These are phyloP conservation scores for Coregonus ussuriensis DNA, from an alignment of 2,797 vertebrate genomes.

Conservation along the genomic window DNA sequence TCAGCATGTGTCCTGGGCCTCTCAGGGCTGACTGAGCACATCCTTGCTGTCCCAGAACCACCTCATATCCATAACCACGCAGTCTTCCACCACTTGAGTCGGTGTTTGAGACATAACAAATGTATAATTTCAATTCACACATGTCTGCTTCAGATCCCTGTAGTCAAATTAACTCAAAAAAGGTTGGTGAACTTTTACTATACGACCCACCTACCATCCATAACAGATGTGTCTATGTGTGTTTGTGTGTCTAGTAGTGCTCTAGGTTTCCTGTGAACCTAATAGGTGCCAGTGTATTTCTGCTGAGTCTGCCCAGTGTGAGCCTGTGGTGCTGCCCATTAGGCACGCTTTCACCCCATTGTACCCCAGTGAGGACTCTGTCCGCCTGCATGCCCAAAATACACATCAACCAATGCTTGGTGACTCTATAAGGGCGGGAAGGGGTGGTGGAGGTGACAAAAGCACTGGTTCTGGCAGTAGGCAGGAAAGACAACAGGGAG, in stretches of 20 bases:
- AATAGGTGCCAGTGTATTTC: constrained; percentile 59
- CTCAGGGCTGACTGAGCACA: neutral
- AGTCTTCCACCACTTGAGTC: neutral
- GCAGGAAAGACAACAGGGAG: constrained; percentile 3
- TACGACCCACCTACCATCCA: constrained; percentile 53
- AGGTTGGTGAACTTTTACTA: constrained; percentile 45
- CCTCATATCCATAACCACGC: neutral
- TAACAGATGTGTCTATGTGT: constrained; percentile 17
- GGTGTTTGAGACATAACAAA: neutral
- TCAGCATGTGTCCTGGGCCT: neutral
- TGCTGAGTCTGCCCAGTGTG: constrained; percentile 45
- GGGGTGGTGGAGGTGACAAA: constrained; percentile 27
- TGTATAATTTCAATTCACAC: neutral
- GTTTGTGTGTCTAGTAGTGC: constrained; percentile 37
- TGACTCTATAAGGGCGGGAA: constrained; percentile 20
- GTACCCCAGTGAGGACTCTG: constrained; percentile 35
- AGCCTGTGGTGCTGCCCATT: constrained; percentile 35
- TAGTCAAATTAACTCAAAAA: neutral
- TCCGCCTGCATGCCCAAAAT: constrained; percentile 29
- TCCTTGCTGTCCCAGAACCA: neutral
- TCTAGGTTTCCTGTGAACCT: constrained; percentile 34
- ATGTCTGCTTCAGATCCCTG: neutral
- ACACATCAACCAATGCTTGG: constrained; percentile 28
- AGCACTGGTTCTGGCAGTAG: constrained; percentile 20
- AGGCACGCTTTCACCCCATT: constrained; percentile 38